Base-by-base conservation (phyloP, 1,140 invertebrate genomes). In the Bombus sibiricus region DNA sequence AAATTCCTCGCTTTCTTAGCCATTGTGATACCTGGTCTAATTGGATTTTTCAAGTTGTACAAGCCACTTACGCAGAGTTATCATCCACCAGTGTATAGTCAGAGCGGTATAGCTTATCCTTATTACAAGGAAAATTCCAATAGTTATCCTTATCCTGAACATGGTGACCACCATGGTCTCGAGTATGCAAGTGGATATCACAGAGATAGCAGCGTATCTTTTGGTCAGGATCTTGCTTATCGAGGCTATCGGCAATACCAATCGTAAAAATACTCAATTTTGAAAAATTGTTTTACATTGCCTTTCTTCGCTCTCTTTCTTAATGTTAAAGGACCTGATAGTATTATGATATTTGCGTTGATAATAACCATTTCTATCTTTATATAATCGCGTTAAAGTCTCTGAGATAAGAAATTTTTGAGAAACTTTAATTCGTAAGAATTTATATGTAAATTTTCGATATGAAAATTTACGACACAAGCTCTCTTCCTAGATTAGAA, bases 11-110 rank as follows among this genome's bases (percentile, higher is more conserved):
- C 97, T 57, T 97, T 98, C 91, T 94, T 97, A 90, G 97, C 97
- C 37, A 96, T 98, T 64, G 96, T 97, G 39, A 95, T 98, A 85
- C 97, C 97, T 43, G 97, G 96, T 92, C 91, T 98, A 1, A 98
- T 98, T 83, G 97, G 97, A 15, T 98, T 98, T 94, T 98, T 98
- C 93, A 97, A 97, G 91, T 95, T 98, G 43, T 98, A 97, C 95
- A 96, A 96, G 77, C 96, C 96, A 0, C 92, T 96, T 25, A 86
- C 95, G 4, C 94, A 95, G 10, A 92, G 90, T 74, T 95, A 94
- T 79, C 92, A 95, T 64, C 93, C 94, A 83, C 93, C 94, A 68
- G 66, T 93, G 22, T 95, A 97, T 95, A 93, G 96, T 93, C 78
- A 96, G 95, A 93, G 92, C 95, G 88, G 95, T 91, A 13, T 97